A percentile compares a stretch with the other conserved stretches of the same genome.
These are phyloP conservation scores for Chymomyza procnemis DNA, from an alignment of 2,888 invertebrate genomes.

Conservation along the genomic window DNA sequence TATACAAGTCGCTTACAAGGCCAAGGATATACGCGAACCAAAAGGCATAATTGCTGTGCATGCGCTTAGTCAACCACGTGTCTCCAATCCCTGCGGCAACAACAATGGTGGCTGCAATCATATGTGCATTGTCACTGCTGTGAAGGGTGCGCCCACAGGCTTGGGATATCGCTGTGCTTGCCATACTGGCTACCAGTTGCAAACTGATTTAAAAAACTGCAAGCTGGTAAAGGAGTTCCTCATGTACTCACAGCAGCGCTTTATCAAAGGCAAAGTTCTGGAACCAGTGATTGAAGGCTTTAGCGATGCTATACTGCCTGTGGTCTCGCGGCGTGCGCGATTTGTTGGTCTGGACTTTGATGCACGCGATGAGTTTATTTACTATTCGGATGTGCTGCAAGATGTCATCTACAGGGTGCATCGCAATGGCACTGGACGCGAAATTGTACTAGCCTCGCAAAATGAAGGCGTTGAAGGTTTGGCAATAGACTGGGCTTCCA, in stretches of 20 bases:
- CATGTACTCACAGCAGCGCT: constrained; percentile 96
- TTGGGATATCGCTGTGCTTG: constrained; percentile 95
- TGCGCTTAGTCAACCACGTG: constrained; percentile 86
- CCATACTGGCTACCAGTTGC: constrained; percentile 90
- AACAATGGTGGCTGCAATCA: constrained; percentile 95
- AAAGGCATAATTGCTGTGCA: constrained; percentile 91
- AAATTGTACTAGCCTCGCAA: constrained; percentile 95
- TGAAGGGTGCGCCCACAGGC: constrained; percentile 82
- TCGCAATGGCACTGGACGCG: constrained; percentile 87
- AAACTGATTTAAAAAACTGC: constrained; percentile 87
- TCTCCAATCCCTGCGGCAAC: constrained; percentile 90
- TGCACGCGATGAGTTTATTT: constrained; percentile 92
- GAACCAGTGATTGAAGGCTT: constrained; percentile 93
- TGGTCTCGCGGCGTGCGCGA: constrained; percentile 92
- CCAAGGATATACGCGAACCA: constrained; percentile 88
- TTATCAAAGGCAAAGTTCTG: constrained; percentile 94
- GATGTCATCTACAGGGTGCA: constrained; percentile 94
- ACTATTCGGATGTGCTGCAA: constrained; percentile 97
- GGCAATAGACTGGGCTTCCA: constrained; percentile 96
- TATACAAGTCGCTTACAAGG: constrained; percentile 88
- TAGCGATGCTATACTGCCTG: constrained; percentile 96
- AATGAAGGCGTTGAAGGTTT: constrained; percentile 98
- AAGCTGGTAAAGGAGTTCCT: constrained; percentile 91
- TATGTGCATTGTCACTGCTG: constrained; percentile 93
- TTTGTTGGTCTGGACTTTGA: constrained; percentile 98